A percentile compares a stretch with the other conserved stretches of the same genome.
Evolutionary conservation across 2,888 invertebrate species (phyloP).

Genomic region (Alloscopus bannaensis): DNA sequence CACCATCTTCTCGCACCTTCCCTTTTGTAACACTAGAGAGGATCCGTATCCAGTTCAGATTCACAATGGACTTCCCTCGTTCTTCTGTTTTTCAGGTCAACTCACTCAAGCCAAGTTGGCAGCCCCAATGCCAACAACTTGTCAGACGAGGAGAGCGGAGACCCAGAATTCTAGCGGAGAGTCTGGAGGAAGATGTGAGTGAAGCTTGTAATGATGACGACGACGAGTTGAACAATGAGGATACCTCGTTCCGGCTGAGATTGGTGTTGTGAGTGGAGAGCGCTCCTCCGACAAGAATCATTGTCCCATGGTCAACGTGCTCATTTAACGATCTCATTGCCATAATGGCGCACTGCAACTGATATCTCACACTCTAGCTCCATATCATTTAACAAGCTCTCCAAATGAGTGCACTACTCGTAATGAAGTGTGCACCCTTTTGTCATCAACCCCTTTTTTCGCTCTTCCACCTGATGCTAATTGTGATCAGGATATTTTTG

Average conservation of each 20-base stretch:
- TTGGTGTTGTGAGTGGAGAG: no score
- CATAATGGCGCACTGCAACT: slow-evolving; percentile 47
- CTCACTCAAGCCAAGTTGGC: slow-evolving; percentile 45
- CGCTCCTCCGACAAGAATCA: slow-evolving; percentile 53
- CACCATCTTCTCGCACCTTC: no score
- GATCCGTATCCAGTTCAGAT: slow-evolving; percentile 52
- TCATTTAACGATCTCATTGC: slow-evolving; percentile 54
- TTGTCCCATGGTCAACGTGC: slow-evolving; percentile 64
- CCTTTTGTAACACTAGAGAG: no score
- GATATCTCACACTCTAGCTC: no score
- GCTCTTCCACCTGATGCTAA: no score
- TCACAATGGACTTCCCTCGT: no score
- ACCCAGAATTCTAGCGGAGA: slow-evolving; percentile 9
- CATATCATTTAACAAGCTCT: no score
- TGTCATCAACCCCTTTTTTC: no score
- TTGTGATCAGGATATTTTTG: no score
- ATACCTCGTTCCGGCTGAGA: no score
- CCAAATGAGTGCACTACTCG: not conserved
- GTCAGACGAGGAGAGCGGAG: slow-evolving; percentile 45
- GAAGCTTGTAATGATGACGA: slow-evolving; percentile 31
- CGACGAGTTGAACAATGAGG: no score
- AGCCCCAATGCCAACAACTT: slow-evolving; percentile 59
- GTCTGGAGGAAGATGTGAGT: slow-evolving; percentile 52
- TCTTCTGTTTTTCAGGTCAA: slow-evolving; percentile 57
- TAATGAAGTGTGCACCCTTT: not conserved